Base-by-base conservation (phyloP, 2,888 invertebrate genomes). In the Eupithecia insigniata region DNA sequence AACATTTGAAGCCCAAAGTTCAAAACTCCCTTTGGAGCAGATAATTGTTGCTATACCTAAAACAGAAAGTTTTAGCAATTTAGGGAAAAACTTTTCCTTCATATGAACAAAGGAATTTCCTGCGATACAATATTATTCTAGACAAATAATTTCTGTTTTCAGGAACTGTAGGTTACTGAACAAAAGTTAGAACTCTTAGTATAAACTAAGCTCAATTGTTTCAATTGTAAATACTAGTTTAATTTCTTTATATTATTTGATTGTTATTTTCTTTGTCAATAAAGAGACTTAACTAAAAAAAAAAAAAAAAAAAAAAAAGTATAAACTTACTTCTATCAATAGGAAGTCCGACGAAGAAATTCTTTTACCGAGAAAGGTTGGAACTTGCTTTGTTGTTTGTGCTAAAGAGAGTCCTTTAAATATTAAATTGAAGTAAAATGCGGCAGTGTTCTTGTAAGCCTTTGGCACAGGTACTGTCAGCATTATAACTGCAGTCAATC, bases 101-200 rank as follows among this genome's bases (percentile, higher is more conserved):
- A 7, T 32, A 55, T 67, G 66, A 69, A 62, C 51, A 67, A 69
- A 69, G 62, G 64, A 73, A 64, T 32, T 55, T 64, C 32, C 62
- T 10, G 14, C 34, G n/a, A 58, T 67, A 73, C 64, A 70, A 64
- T 73, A 65, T 36, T 67, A 61, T 62, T 66, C 43, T 28, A 58
- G n/a, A 34, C 43, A 70, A 67, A 70, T 61, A 70, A 73, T 67
- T 65, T 67, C n/a, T 51, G 36, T 64, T 70, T 65, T 65, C 61
- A 30, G 34, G 32, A 46, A 69, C 22, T 22, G 10, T 22, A 22
- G 34, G 46, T 66, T 22, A 39, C 30, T 65, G 43, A 46, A 43
- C 66, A 51, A 51, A 68, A 65, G 30, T 51, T 61, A 61, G n/a
- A 7, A 14, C 2, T 36, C 62, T 18, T n/a, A 51, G 51, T 51